phyloP scores from a whole-genome alignment of 2,888 invertebrate species.

The Parthenolecanium corni region DNA sequence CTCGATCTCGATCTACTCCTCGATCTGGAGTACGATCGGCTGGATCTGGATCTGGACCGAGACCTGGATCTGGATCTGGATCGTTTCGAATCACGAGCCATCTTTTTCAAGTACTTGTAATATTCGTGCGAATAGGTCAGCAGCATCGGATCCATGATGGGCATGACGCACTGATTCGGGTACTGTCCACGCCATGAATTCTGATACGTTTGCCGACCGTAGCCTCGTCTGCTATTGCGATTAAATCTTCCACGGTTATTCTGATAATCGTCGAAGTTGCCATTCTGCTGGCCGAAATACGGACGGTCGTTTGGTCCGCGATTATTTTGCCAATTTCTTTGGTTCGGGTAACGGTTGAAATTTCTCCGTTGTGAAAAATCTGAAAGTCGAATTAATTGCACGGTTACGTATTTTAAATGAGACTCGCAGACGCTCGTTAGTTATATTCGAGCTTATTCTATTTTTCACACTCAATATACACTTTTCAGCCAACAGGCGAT shows the following conservation, averaged over 20 bases:
- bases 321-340: background rate
- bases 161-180: constrained; percentile 27
- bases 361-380: no score
- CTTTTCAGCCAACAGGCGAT: no score
- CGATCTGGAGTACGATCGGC: constrained; percentile 37
- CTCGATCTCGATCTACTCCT: constrained; percentile 36
- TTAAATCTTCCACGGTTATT: constrained; percentile 15
- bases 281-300: background rate
- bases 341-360: background rate
- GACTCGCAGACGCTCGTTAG: no score
- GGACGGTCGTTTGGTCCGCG: background rate
- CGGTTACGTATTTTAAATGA: no score
- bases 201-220: constrained; percentile 7
- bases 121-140: constrained; percentile 32
- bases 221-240: constrained; percentile 32
- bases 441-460: no score
- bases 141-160: constrained; percentile 32
- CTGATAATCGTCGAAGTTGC: constrained; percentile 3
- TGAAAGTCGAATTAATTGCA: no score
- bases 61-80: constrained; percentile 12
- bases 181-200: constrained; percentile 8
- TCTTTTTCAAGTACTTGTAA: constrained; percentile 45
- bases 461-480: no score
- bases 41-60: constrained; percentile 40
- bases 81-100: constrained; percentile 42